Evolutionary conservation across 2,113 vertebrate species (phyloP).

Genomic region (Mirounga angustirostris): DNA sequence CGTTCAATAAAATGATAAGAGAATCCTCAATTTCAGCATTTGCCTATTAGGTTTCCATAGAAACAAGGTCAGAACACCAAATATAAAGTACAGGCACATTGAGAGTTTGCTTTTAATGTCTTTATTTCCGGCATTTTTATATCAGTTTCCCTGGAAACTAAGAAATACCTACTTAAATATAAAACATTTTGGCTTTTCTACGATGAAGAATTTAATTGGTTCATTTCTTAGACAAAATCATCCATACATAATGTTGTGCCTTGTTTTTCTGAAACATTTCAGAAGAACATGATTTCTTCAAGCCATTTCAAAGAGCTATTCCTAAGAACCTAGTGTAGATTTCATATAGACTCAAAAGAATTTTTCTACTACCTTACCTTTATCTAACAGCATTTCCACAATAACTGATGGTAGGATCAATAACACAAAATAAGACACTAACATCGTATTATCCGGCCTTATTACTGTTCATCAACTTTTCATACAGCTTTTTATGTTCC

Average conservation of each 20-base stretch:
- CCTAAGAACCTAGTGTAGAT: not conserved
- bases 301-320: not conserved
- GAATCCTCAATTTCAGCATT: constrained; percentile 44
- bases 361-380: not conserved
- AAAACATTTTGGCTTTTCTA: constrained; percentile 54
- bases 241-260: not conserved
- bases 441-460: not conserved
- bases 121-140: constrained; percentile 60
- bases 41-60: constrained; percentile 52
- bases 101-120: constrained; percentile 60
- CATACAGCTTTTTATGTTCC: not conserved
- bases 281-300: not conserved
- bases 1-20: constrained; percentile 53
- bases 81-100: constrained; percentile 27
- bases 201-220: constrained; percentile 57
- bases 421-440: not conserved
- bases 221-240: constrained; percentile 40
- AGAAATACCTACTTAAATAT: constrained; percentile 50
- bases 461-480: not conserved
- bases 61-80: constrained; percentile 53
- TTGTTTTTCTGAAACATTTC: constrained; percentile 37
- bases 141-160: constrained; percentile 58
- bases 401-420: not conserved
- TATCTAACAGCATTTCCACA: not conserved
- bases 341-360: not conserved